phyloP scores from a whole-genome alignment of 2,888 invertebrate species.

The Papilio elwesi region DNA sequence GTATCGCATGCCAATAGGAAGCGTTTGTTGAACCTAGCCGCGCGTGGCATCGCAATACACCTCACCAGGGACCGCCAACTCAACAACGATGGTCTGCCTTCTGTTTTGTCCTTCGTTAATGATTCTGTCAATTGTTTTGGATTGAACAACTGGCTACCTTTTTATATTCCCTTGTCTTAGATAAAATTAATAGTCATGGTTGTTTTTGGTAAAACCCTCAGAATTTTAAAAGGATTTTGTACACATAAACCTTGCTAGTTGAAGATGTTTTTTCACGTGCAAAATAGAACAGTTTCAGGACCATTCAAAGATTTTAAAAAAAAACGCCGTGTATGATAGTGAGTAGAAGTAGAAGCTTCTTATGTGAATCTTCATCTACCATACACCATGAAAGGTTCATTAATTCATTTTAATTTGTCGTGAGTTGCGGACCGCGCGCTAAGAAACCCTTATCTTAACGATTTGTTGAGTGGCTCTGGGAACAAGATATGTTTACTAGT shows the following conservation, averaged over 20 bases:
- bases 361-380: not conserved
- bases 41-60: constrained; percentile 59
- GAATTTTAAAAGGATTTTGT: too few relatives aligned
- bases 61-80: constrained; percentile 42
- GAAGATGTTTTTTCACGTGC: too few relatives aligned
- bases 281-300: too few relatives aligned
- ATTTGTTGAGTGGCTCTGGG: constrained; percentile 32
- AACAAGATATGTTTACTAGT: constrained; percentile 36
- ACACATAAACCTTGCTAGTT: too few relatives aligned
- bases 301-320: too few relatives aligned
- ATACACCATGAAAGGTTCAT: not conserved
- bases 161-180: too few relatives aligned
- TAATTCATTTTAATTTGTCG: not conserved
- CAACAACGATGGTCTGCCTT: constrained; percentile 1
- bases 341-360: not conserved
- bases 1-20: constrained; percentile 62
- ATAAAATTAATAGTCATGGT: too few relatives aligned
- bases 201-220: too few relatives aligned
- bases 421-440: constrained; percentile 22
- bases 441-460: constrained; percentile 20
- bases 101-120: not conserved
- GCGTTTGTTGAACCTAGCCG: constrained; percentile 64
- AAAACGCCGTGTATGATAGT: too few relatives aligned
- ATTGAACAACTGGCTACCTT: too few relatives aligned
- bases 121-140: not conserved